Evolutionary conservation across 2,113 vertebrate genomes (phyloP), one percentile per base, ranked within the genome.

Genomic region (Girardinichthys multiradiatus): DNA sequence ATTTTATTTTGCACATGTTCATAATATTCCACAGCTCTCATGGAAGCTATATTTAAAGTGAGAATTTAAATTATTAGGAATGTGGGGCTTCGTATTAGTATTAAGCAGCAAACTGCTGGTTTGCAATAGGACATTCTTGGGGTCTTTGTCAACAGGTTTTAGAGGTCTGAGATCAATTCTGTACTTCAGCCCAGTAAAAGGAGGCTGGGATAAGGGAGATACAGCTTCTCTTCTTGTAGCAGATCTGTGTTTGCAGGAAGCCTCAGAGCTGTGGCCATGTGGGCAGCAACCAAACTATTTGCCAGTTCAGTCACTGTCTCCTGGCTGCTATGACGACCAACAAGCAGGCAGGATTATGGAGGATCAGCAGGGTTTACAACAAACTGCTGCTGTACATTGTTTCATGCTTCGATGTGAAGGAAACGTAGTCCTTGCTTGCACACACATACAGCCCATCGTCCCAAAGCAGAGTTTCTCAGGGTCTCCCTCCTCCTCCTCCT

Each of bases 331-430:
- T n/a, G 12, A 67, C 42, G 80, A 90, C 74, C 64, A 65, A 64
- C 61, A 73, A 72, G 75, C 51, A 35, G 9, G 54, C 31, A 65
- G 80, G 87, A 90, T 93, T 91, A 87, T 27, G 48, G 35, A 29
- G 83, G 89, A 90, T 89, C 74, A 88, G 74, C 31, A 14, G 79
- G 85, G 69, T 88, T 88, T 86, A 69, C 24, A 68, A 68, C 74
- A 81, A 64, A 76, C 74, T 78, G 78, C 86, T 77, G 81, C 74
- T 86, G 73, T 28, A 70, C 48, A 28, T 72, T 62, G 33, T 79
- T 72, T 70, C 51, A 59, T 60, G 63, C 63, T 35, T 72, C 14
- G 0, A 57, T 37, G 77, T 77, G n/a, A 63, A 80, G 70, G 31
- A 28, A 82, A 78, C 74, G 30, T 14, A 19, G 42, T 51, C 24